These are phyloP conservation scores for Volucella inflata DNA, from an alignment of 2,888 invertebrate species.

Conservation along the genomic window DNA sequence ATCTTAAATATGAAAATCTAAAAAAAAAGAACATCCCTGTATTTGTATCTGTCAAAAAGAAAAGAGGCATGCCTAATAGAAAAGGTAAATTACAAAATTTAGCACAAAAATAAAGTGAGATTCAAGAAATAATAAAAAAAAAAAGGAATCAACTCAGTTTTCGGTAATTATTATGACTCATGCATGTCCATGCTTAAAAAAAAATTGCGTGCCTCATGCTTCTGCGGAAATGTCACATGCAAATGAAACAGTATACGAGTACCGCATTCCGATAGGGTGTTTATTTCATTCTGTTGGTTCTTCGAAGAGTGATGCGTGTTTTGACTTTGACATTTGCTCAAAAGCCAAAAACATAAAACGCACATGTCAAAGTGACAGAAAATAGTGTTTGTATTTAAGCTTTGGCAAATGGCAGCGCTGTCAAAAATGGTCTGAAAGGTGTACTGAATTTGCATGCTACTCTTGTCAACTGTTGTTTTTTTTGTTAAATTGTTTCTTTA, in stretches of 20 bases:
- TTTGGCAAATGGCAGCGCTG: too few species aligned
- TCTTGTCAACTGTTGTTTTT: too few species aligned
- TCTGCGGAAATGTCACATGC: slow-evolving; percentile 39
- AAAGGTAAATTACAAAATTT: not conserved
- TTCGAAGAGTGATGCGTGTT: slow-evolving; percentile 8
- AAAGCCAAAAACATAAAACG: not conserved
- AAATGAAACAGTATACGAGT: slow-evolving; percentile 48
- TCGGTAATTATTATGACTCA: slow-evolving; percentile 63
- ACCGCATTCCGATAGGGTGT: slow-evolving; percentile 26
- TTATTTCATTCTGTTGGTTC: not conserved
- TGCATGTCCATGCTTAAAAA: slow-evolving; percentile 68
- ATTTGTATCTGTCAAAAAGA: not conserved
- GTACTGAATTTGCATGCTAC: too few species aligned
- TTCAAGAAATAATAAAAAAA: not conserved
- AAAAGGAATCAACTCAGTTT: slow-evolving; percentile 32
- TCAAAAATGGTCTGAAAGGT: too few species aligned
- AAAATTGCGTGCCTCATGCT: slow-evolving; percentile 41
- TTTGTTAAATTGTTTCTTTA: too few species aligned
- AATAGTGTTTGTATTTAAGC: too few species aligned
- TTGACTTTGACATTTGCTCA: not conserved
- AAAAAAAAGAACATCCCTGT: too few species aligned
- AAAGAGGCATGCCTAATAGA: not conserved
- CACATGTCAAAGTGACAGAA: too few species aligned
- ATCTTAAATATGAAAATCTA: too few species aligned
- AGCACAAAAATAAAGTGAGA: not conserved